Conservation (phyloP, 2,113 vertebrate species). For the Pseudorasbora parva region DNA sequence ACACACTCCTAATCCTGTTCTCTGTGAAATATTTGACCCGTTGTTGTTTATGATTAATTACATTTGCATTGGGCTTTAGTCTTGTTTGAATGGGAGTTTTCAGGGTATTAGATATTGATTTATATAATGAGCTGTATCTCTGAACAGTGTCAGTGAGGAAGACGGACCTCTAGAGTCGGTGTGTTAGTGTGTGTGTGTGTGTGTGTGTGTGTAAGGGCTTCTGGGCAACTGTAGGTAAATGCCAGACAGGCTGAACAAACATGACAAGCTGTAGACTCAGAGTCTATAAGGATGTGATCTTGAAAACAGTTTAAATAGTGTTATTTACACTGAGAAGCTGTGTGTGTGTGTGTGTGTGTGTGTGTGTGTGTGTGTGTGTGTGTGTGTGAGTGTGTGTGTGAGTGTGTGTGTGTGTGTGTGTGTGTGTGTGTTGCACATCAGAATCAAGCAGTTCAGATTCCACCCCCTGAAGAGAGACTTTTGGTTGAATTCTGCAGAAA, state of each 20-base stretch:
- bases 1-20: background rate
- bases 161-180: background rate
- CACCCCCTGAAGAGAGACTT: too few relatives aligned
- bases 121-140: conserved; percentile 9
- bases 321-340: background rate
- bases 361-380: background rate
- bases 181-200: background rate
- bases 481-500: too few relatives aligned
- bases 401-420: background rate
- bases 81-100: conserved; percentile 1
- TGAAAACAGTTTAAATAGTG: background rate
- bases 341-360: background rate
- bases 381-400: conserved; percentile 29
- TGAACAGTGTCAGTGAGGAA: background rate
- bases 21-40: background rate
- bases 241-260: conserved; percentile 13
- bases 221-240: background rate
- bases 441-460: too few relatives aligned
- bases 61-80: background rate
- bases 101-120: conserved; percentile 12
- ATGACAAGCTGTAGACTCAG: background rate
- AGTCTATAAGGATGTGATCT: background rate
- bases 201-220: background rate
- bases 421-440: background rate
- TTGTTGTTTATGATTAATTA: conserved; percentile 6